phyloP scores from a whole-genome alignment of 2,113 vertebrate genomes.

The Axis porcinus region DNA sequence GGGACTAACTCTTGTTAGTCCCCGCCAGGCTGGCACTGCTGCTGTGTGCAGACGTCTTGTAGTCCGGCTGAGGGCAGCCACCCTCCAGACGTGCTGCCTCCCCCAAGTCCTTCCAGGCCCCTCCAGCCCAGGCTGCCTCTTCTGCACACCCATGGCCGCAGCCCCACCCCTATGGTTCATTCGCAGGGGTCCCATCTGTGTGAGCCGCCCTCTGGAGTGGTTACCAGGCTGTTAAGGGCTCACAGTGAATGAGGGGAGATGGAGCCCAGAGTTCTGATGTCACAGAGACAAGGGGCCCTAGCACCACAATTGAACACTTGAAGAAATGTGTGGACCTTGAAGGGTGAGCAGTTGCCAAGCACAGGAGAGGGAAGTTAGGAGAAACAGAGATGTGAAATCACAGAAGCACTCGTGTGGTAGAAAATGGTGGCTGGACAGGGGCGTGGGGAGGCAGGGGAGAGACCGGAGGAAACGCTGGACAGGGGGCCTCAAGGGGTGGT shows the following conservation, averaged over 20 bases:
- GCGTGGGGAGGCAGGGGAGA: neutral
- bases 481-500: neutral
- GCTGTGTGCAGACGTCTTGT: neutral
- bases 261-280: neutral
- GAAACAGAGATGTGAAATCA: neutral
- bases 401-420: neutral
- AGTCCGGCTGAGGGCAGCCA: neutral
- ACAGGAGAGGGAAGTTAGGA: neutral
- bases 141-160: fast-evolving
- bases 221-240: neutral
- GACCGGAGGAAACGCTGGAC: neutral
- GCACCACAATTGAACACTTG: neutral
- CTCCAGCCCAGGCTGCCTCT: neutral
- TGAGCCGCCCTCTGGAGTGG: neutral
- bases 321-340: neutral
- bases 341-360: neutral
- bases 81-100: neutral
- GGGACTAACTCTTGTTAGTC: too few relatives aligned
- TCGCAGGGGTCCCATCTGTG: neutral
- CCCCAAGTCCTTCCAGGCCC: neutral
- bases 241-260: neutral
- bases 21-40: too few relatives aligned
- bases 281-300: neutral
- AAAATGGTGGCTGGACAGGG: neutral
- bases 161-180: fast-evolving